Evolutionary conservation across 2,888 invertebrate genomes (phyloP).

Genomic region (Limnephilus marmoratus): DNA sequence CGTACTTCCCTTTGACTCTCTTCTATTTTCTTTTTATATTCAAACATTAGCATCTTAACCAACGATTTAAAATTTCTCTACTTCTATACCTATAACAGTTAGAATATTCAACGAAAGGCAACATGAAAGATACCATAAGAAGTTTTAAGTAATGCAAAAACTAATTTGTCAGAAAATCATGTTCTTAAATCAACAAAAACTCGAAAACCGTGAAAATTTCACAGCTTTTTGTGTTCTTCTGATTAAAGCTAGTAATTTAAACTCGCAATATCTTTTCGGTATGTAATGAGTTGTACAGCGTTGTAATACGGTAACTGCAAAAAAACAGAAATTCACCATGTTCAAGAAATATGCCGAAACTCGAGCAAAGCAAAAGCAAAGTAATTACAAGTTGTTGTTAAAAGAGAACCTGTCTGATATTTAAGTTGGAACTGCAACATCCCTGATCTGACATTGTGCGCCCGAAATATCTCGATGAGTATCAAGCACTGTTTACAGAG

Average conservation of each 20-base stretch:
- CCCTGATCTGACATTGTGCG: constrained; percentile 2
- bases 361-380: not conserved
- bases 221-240: not conserved
- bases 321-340: not conserved
- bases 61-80: no score
- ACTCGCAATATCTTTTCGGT: not conserved
- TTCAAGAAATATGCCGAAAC: not conserved
- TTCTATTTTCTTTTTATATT: not conserved
- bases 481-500: not conserved
- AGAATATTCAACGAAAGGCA: no score
- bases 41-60: no score
- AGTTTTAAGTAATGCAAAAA: no score
- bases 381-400: not conserved
- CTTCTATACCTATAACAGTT: no score
- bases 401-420: not conserved
- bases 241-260: not conserved
- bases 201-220: not conserved
- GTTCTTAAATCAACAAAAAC: not conserved
- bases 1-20: not conserved
- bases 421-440: not conserved
- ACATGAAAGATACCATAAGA: no score
- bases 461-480: constrained; percentile 6
- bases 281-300: not conserved
- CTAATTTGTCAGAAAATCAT: not conserved
- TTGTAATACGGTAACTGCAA: not conserved